A percentile compares a stretch with the other conserved stretches of the same genome.
phyloP scores from a whole-genome alignment of 2,888 invertebrate genomes.

The Eustalomyia histrio region DNA sequence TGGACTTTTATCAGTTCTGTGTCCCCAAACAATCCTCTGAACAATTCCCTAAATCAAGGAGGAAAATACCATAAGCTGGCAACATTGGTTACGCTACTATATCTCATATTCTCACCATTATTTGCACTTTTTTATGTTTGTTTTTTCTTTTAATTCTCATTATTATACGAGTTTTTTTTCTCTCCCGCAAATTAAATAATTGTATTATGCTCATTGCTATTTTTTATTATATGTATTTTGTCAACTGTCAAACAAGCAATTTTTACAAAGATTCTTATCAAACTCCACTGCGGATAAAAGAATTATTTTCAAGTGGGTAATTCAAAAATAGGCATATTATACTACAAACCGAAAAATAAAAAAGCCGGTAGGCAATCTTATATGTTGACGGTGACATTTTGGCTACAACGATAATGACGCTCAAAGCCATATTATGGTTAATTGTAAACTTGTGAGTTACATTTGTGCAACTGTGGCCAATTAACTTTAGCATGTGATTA shows the following conservation, averaged over 20 bases:
- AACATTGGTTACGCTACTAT: background rate
- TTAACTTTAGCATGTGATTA: conserved; percentile 34
- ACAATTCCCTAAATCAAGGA: too few relatives aligned
- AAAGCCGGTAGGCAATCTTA: conserved; percentile 38
- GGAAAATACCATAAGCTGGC: too few relatives aligned
- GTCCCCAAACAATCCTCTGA: too few relatives aligned
- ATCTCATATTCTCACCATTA: conserved; percentile 13
- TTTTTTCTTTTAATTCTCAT: conserved; percentile 20
- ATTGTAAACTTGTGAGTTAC: background rate
- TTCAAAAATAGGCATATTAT: background rate
- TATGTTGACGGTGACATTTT: background rate
- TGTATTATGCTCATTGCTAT: background rate
- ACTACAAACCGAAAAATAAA: background rate
- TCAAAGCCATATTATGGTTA: conserved; percentile 10
- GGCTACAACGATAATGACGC: background rate
- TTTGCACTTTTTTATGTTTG: background rate
- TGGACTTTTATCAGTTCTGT: too few relatives aligned
- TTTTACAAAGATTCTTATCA: conserved; percentile 38
- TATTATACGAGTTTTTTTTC: conserved; percentile 11
- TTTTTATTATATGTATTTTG: conserved; percentile 4
- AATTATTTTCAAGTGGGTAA: conserved; percentile 25
- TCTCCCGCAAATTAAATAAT: conserved; percentile 1
- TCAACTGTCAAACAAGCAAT: conserved; percentile 32
- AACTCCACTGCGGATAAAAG: conserved; percentile 17
- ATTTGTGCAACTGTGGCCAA: conserved; percentile 36